Evolutionary conservation across 1,140 invertebrate species (phyloP).

Genomic region (Bombus cullumanus): DNA sequence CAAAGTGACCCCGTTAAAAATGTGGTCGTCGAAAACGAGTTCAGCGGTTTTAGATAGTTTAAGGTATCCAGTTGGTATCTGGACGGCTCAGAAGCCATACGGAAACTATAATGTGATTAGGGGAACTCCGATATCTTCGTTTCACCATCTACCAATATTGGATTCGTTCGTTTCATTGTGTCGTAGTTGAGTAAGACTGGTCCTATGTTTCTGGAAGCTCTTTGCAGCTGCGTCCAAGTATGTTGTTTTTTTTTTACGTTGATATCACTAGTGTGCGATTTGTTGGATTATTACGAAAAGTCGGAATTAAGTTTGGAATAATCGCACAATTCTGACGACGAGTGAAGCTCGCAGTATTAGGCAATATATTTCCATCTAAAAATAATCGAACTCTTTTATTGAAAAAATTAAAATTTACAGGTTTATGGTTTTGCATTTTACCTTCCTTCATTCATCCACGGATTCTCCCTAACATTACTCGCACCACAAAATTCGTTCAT

Average conservation of each 20-base stretch:
- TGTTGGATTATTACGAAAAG: too few relatives aligned
- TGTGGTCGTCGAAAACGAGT: slow-evolving; percentile 13
- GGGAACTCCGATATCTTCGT: slow-evolving; percentile 25
- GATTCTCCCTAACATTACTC: too few relatives aligned
- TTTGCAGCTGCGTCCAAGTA: background rate
- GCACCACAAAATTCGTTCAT: background rate
- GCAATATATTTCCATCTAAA: too few relatives aligned
- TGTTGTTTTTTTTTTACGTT: background rate
- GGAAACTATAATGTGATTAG: slow-evolving; percentile 72
- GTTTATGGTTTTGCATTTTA: too few relatives aligned
- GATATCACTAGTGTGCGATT: background rate
- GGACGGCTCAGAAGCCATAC: slow-evolving; percentile 75
- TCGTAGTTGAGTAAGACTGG: background rate
- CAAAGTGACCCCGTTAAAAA: background rate
- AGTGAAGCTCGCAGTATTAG: too few relatives aligned
- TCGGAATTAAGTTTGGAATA: too few relatives aligned
- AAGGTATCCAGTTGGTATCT: slow-evolving; percentile 61
- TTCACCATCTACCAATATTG: slow-evolving; percentile 27
- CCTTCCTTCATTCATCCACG: too few relatives aligned
- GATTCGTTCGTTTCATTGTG: slow-evolving; percentile 1
- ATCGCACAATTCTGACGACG: too few relatives aligned
- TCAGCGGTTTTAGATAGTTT: slow-evolving; percentile 53
- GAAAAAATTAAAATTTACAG: too few relatives aligned
- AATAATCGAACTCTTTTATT: too few relatives aligned
- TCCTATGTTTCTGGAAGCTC: background rate